Conservation (phyloP, 2,797 vertebrate genomes). For the Chelon labrosus region DNA sequence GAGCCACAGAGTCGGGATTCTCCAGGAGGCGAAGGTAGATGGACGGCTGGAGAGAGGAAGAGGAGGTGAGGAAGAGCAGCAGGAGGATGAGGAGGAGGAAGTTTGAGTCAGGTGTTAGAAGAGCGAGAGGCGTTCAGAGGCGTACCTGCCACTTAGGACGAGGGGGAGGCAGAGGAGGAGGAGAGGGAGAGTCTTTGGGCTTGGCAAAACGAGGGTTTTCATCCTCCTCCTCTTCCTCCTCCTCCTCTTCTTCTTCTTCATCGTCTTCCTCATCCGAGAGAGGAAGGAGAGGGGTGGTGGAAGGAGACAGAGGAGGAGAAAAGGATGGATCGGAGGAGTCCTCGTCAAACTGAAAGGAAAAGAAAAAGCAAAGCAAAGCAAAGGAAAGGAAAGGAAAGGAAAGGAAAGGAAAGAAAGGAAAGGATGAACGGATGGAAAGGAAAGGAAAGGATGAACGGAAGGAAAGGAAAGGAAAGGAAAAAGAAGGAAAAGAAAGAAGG, state of each 20-base stretch:
- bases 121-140: background rate
- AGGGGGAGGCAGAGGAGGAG: constrained; percentile 66
- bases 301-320: constrained; percentile 64
- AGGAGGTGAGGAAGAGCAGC: constrained; percentile 4
- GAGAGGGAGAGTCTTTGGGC: constrained; percentile 77
- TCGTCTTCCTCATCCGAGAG: constrained; percentile 51
- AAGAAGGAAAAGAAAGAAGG: constrained; percentile 6
- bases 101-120: background rate
- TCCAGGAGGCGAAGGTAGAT: constrained; percentile 83
- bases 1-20: constrained; percentile 53
- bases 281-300: constrained; percentile 72
- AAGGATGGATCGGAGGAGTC: constrained; percentile 52
- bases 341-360: constrained; percentile 51
- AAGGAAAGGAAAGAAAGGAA: rapidly evolving
- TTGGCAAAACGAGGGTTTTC: constrained; percentile 90
- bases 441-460: constrained; percentile 41
- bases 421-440: background rate
- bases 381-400: background rate
- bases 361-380: constrained; percentile 5
- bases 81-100: background rate
- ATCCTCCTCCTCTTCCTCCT: constrained; percentile 64
- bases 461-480: background rate
- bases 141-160: constrained; percentile 93
- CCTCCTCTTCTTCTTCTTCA: constrained; percentile 50
- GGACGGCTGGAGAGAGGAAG: constrained; percentile 77